Base-by-base conservation (phyloP, 1,140 invertebrate species). In the Drosophila melanica region DNA sequence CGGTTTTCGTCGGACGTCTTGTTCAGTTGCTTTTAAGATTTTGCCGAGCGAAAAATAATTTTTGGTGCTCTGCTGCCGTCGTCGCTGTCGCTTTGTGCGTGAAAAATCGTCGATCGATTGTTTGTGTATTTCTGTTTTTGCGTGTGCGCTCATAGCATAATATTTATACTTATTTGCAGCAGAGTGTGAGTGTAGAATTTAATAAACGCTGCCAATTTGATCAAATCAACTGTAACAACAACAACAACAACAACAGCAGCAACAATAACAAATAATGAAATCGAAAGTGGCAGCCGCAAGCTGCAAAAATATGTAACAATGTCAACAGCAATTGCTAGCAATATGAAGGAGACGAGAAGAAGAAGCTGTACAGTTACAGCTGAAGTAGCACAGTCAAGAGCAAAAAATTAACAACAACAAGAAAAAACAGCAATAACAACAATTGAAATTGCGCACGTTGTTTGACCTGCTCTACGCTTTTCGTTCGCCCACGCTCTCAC, bases 11-110 rank as follows among this genome's bases (percentile, higher is more conserved):
- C 81, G 67, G 45, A 39, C 75, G 70, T 79, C 82, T 86, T 81
- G 86, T 86, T 90, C 86, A 90, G 87, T 90, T 90, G 80, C 77
- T 81, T 90, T 90, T 75, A 85, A 90, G 89, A 90, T 90, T 90
- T 90, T 90, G 89, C 89, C 84, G 81, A 90, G 84, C 82, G 80
- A 81, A 89, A 86, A 89, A 80, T 78, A 73, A 58, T 69, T 75
- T 60, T 81, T 53, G 79, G 75, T 77, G 73, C 54, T 67, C 53
- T 41, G 66, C 48, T 57, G 39, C 35, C 50, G 54, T 62, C 66
- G 67, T 59, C 50, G 74, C 66, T 62, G 80, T 63, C 35, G 42
- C 30, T 48, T 54, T 57, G 81, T 69, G 77, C 66, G 67, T 77
- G 72, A 77, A 81, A 48, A 69, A 69, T 69, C 58, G 54, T 51